Conservation (phyloP, 1,140 invertebrate genomes). For the Neodiprion virginianus region DNA sequence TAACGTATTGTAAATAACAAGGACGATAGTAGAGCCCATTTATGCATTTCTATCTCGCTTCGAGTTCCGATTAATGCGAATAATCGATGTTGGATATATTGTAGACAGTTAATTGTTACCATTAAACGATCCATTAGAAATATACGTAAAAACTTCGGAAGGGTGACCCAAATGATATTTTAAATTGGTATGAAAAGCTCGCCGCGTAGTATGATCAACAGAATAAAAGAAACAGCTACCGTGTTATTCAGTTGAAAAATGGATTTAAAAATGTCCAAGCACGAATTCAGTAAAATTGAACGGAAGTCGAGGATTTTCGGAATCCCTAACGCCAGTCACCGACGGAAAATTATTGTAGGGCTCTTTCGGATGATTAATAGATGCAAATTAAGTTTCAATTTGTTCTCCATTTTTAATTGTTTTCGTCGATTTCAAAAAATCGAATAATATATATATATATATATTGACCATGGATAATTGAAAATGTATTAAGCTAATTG, state of each 20-base stretch:
- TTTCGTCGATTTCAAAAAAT: no score
- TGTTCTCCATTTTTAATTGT: no score
- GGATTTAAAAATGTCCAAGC: background rate
- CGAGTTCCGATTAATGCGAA: background rate
- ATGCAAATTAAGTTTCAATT: no score
- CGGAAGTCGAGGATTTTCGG: background rate
- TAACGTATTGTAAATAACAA: background rate
- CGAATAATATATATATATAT: no score
- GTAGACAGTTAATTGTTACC: background rate
- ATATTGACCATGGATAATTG: background rate
- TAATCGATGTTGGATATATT: background rate
- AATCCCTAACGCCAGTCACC: background rate
- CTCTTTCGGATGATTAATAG: no score
- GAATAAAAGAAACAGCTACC: background rate
- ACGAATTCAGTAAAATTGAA: background rate
- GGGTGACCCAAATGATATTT: no score
- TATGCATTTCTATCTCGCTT: background rate
- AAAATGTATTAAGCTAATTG: slow-evolving; percentile 27
- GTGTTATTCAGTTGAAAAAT: background rate
- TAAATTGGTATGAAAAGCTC: background rate
- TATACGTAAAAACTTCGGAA: no score
- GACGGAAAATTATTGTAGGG: background rate
- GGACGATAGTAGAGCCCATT: background rate
- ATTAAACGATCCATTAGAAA: no score
- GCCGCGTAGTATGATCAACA: background rate